Evolutionary conservation across 1,140 invertebrate genomes (phyloP), one percentile per base, ranked within the genome.

Genomic region (Nasonia giraulti): DNA sequence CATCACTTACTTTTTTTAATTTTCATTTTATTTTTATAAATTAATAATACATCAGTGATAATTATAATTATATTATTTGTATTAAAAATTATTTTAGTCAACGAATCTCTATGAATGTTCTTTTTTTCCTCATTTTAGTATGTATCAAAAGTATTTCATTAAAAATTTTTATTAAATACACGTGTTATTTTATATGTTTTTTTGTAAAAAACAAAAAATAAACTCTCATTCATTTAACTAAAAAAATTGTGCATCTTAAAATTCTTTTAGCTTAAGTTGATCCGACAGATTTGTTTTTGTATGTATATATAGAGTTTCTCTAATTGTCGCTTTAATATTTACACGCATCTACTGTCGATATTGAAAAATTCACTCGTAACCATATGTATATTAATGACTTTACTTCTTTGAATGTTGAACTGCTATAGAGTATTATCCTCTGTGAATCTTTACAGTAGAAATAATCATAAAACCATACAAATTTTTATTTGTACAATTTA

Each of bases 11-110:
- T 44, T 80, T 55, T 47, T 14, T 80, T 71, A 71, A 71, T 80
- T 80, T 71, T 44, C 3, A 44, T 7, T 82, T 71, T 82, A 74
- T 74, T 82, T 27, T 74, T 82, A 75, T 37, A 37, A n/a, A 82
- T 40, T 82, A 74, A 81, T 81, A 81, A 82, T 74, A 82, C 47
- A 31, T 82, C 50, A 75, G 50, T 80, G 66, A 75, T 82, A 75
- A 62, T 75, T 40, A 76, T 76, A 82, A 40, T 74, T 82, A 62
- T 62, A n/a, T 62, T 50, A 37, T 74, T 74, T 11, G 31, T n/a
- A 33, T 74, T 47, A 23, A 47, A 80, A 82, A 55, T 7, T 62
- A 74, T 62, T 82, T 55, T 74, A 33, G 62, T 82, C 6, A 74
- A 66, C 47, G 47, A 80, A 50, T 50, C 17, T 20, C 20, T 62